Evolutionary conservation across 1,140 invertebrate genomes (phyloP).

Genomic region (Drosophila sproati): DNA sequence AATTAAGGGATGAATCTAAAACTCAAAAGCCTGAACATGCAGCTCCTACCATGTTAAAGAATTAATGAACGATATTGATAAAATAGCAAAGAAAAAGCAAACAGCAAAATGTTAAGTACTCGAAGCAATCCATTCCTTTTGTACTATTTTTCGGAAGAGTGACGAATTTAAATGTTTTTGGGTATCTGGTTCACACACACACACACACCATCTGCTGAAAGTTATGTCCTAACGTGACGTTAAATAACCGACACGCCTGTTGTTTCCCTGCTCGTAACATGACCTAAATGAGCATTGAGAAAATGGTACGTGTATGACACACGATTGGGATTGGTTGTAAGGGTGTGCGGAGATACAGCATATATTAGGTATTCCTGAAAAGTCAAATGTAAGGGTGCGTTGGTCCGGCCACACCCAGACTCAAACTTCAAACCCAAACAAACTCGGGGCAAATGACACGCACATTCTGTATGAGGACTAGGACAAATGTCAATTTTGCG

Average conservation of each 20-base stretch:
- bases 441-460: conserved; percentile 21
- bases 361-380: conserved; percentile 27
- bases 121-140: conserved; percentile 10
- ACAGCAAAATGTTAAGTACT: neutral
- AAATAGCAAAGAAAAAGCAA: conserved; percentile 6
- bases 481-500: conserved; percentile 26
- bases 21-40: conserved; percentile 38
- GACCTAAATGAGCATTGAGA: conserved; percentile 52
- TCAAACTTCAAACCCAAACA: neutral
- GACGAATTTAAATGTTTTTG: conserved; percentile 20
- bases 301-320: conserved; percentile 33
- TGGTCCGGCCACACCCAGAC: conserved; percentile 29
- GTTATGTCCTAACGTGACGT: conserved; percentile 26
- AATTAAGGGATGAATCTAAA: conserved; percentile 12
- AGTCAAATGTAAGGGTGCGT: conserved; percentile 3
- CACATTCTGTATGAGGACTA: conserved; percentile 32
- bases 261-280: conserved; percentile 28
- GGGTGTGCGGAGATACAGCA: neutral
- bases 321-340: conserved; percentile 23
- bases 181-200: conserved; percentile 34
- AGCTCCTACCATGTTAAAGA: conserved; percentile 1
- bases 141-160: neutral
- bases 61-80: conserved; percentile 34
- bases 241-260: conserved; percentile 37
- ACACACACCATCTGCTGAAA: conserved; percentile 8